Percentiles rank a stretch among this genome's conserved stretches.
These are phyloP conservation scores for Chironomus striatipennis DNA, from an alignment of 1,140 invertebrate genomes.

Conservation along the genomic window DNA sequence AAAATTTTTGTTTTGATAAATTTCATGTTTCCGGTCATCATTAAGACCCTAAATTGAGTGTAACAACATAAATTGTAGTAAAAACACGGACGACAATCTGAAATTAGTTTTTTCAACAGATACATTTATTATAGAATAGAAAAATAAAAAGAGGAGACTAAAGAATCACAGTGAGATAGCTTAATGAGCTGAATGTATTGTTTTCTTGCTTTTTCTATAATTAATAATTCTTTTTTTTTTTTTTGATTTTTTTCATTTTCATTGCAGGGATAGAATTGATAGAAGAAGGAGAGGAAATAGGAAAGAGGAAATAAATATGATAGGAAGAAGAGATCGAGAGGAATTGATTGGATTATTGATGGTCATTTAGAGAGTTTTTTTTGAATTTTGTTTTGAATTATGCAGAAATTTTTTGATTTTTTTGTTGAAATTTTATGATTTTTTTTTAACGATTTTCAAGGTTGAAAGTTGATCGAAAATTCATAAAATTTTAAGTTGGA, in stretches of 20 bases:
- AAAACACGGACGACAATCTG: constrained; percentile 15
- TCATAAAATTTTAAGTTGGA: too few species aligned
- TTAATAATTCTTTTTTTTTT: background rate
- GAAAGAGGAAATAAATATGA: background rate
- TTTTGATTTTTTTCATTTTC: background rate
- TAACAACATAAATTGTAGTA: background rate
- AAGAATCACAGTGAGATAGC: constrained; percentile 1
- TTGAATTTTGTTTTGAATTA: too few species aligned
- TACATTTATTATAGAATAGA: background rate
- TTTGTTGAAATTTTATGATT: too few species aligned
- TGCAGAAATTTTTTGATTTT: too few species aligned
- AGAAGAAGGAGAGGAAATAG: background rate
- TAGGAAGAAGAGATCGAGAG: background rate
- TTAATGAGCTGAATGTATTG: background rate
- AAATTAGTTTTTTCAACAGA: constrained; percentile 13
- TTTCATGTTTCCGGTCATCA: background rate
- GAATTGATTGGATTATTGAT: background rate
- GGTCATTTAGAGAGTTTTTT: background rate
- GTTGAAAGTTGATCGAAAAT: too few species aligned
- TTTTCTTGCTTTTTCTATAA: background rate
- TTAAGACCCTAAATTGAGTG: background rate
- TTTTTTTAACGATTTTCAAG: too few species aligned
- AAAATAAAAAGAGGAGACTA: background rate
- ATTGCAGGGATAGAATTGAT: background rate
- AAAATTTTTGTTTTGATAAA: background rate